Conservation (phyloP, 2,797 vertebrate species). For the Borostomias antarcticus region DNA sequence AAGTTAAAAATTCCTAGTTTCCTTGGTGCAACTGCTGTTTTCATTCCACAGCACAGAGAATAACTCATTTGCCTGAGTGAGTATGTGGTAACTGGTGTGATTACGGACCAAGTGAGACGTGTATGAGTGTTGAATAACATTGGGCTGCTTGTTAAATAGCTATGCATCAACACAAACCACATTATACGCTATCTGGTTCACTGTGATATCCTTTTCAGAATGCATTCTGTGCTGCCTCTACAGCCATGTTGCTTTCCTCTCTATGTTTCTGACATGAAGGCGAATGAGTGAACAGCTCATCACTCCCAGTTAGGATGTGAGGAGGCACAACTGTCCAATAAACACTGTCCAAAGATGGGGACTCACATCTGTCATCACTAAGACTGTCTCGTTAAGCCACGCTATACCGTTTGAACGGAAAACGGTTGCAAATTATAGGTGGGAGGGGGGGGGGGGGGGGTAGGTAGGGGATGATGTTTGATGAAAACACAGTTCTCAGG, state of each 20-base stretch:
- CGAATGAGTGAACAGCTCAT: slow-evolving; percentile 7
- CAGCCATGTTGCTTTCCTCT: background rate
- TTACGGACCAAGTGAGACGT: background rate
- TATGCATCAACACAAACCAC: background rate
- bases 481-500: slow-evolving; percentile 57
- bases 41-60: background rate
- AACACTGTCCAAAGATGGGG: slow-evolving; percentile 57
- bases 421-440: slow-evolving; percentile 55
- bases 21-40: background rate
- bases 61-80: background rate
- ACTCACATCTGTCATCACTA: slow-evolving; percentile 69
- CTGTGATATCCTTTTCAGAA: background rate
- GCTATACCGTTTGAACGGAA: slow-evolving; percentile 58
- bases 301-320: slow-evolving; percentile 24
- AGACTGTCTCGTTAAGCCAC: slow-evolving; percentile 65
- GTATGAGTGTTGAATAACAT: slow-evolving; percentile 1
- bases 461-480: slow-evolving; percentile 53
- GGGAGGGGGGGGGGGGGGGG: no score
- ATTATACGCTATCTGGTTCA: background rate
- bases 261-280: background rate
- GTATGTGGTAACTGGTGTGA: background rate
- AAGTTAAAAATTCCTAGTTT: background rate
- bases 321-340: slow-evolving; percentile 54
- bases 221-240: background rate
- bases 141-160: background rate